phyloP scores from a whole-genome alignment of 1,140 invertebrate genomes.

The Laupala kohalensis region DNA sequence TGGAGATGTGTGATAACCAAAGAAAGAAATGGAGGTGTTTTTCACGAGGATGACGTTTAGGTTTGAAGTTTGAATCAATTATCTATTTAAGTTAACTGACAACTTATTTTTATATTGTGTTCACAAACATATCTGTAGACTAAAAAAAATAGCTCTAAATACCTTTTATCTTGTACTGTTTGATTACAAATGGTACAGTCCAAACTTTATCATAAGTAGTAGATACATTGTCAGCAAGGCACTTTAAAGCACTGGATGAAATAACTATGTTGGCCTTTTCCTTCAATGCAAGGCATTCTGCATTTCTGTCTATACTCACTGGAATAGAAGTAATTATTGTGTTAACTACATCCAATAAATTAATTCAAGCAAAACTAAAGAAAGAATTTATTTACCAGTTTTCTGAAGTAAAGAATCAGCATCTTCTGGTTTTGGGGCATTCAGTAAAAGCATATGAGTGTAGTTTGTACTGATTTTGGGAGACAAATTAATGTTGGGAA shows the following conservation, averaged over 20 bases:
- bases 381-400: background rate
- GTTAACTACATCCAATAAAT: background rate
- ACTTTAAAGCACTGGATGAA: slow-evolving; percentile 31
- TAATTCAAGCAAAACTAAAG: background rate
- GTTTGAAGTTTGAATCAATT: too few relatives aligned
- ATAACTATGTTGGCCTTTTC: slow-evolving; percentile 31
- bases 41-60: too few relatives aligned
- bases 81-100: too few relatives aligned
- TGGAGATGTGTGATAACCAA: too few relatives aligned
- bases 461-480: background rate
- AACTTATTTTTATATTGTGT: too few relatives aligned
- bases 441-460: background rate
- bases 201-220: slow-evolving; percentile 24
- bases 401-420: background rate
- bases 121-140: too few relatives aligned
- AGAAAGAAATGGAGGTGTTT: too few relatives aligned
- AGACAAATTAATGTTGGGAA: background rate
- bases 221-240: slow-evolving; percentile 26
- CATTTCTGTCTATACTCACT: slow-evolving; percentile 30
- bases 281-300: slow-evolving; percentile 24
- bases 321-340: background rate
- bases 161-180: slow-evolving; percentile 19
- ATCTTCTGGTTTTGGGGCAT: background rate
- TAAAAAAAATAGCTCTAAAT: too few relatives aligned
- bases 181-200: slow-evolving; percentile 30